Evolutionary conservation across 1,140 invertebrate genomes (phyloP).

Genomic region (Hycleus phaleratus): DNA sequence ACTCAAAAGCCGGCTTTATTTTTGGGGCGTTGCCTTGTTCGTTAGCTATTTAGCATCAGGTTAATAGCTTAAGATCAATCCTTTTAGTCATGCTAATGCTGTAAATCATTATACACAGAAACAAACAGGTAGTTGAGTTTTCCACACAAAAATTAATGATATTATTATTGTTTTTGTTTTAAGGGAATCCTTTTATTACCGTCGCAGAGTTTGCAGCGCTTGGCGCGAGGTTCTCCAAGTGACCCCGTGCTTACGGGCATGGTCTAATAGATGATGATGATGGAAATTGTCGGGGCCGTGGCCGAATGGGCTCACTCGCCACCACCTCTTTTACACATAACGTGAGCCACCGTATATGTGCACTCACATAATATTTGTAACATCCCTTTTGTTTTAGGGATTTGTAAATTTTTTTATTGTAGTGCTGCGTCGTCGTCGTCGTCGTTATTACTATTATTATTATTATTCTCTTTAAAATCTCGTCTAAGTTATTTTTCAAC

Average conservation of each 20-base stretch:
- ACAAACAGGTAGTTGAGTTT: not conserved
- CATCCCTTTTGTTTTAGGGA: too few species aligned
- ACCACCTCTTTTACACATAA: slow-evolving; percentile 8
- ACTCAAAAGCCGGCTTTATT: too few species aligned
- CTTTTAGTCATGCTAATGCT: not conserved
- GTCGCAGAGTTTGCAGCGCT: slow-evolving; percentile 42
- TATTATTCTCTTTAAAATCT: too few species aligned
- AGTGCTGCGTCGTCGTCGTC: too few species aligned
- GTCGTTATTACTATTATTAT: too few species aligned
- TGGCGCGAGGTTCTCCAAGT: slow-evolving; percentile 39
- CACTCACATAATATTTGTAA: not conserved
- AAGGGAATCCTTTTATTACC: slow-evolving; percentile 27
- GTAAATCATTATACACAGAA: not conserved
- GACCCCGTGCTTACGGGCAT: slow-evolving; percentile 42
- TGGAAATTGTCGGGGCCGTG: slow-evolving; percentile 1
- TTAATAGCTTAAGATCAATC: slow-evolving; percentile 4
- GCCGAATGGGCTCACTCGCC: slow-evolving; percentile 18
- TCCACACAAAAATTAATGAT: not conserved
- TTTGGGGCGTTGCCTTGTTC: slow-evolving; percentile 9
- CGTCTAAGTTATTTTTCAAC: not conserved
- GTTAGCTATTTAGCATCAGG: slow-evolving; percentile 8
- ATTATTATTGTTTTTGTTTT: not conserved
- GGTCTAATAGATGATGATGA: slow-evolving; percentile 17
- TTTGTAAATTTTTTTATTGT: too few species aligned
- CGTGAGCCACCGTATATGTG: not conserved